A percentile compares a stretch with the other conserved stretches of the same genome.
Evolutionary conservation across 1,140 invertebrate genomes (phyloP).

Genomic region (Acromyrmex echinatior): DNA sequence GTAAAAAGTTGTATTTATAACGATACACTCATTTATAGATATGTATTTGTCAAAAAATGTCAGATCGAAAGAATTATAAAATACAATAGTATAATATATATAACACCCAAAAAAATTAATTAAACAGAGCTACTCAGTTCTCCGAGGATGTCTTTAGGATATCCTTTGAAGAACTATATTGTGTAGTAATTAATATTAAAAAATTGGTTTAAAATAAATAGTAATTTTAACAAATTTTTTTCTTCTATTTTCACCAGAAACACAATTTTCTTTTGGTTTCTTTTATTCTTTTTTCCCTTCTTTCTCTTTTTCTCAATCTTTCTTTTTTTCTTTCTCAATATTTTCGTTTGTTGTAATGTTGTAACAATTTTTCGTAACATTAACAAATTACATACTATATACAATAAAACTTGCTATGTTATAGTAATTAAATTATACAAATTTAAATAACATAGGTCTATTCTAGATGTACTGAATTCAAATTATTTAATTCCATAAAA

Average conservation of each 20-base stretch:
- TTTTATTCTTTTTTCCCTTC: neutral
- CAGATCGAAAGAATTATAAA: neutral
- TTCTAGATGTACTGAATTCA: neutral
- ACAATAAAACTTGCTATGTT: conserved; percentile 36
- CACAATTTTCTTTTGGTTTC: neutral
- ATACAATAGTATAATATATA: neutral
- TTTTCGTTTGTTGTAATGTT: neutral
- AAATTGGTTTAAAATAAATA: neutral
- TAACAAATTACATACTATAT: neutral
- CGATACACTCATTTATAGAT: neutral
- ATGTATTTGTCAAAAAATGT: neutral
- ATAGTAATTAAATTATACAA: conserved; percentile 64
- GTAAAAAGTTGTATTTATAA: conserved; percentile 5
- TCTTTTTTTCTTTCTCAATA: neutral
- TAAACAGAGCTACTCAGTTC: too few species aligned
- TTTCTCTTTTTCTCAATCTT: neutral
- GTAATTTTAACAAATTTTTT: neutral
- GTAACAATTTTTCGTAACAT: conserved; percentile 6
- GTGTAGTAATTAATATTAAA: too few species aligned
- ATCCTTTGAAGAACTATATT: too few species aligned
- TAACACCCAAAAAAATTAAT: too few species aligned
- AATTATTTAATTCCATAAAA: neutral
- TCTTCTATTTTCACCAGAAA: neutral
- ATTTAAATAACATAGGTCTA: conserved; percentile 40
- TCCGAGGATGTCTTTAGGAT: too few species aligned